Evolutionary conservation across 1,140 invertebrate species (phyloP).

Genomic region (Ceratina japonica): DNA sequence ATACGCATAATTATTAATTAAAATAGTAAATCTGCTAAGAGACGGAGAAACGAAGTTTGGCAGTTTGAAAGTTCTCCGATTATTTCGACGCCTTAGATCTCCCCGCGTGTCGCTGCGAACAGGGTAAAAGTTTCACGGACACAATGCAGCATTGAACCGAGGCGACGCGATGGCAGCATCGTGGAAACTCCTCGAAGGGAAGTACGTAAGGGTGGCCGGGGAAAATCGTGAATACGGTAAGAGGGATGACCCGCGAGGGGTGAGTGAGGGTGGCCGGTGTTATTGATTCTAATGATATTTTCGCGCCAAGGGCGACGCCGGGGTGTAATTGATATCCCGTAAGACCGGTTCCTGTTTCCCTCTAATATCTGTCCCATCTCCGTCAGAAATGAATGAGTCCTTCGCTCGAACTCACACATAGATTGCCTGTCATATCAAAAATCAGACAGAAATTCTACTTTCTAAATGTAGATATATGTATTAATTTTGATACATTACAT

Average conservation of each 20-base stretch:
- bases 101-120: conserved; percentile 15
- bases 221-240: conserved; percentile 60
- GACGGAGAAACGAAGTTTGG: not conserved
- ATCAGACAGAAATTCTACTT: too few relatives aligned
- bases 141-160: conserved; percentile 42
- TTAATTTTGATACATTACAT: too few relatives aligned
- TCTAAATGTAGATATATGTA: too few relatives aligned
- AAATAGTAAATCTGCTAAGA: too few relatives aligned
- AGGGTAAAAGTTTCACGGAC: conserved; percentile 67
- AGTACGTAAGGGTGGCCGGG: conserved; percentile 61
- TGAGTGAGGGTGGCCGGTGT: conserved; percentile 53
- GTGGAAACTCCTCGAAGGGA: conserved; percentile 65
- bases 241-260: conserved; percentile 50
- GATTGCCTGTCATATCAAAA: not conserved
- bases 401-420: not conserved
- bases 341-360: conserved; percentile 16
- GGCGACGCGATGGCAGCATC: conserved; percentile 62
- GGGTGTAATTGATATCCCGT: conserved; percentile 71
- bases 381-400: not conserved
- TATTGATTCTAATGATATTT: conserved; percentile 76
- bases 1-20: conserved; percentile 1
- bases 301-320: conserved; percentile 69
- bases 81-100: conserved; percentile 48
- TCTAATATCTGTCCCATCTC: not conserved
- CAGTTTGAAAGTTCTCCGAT: conserved; percentile 52